Evolutionary conservation across 1,140 invertebrate genomes (phyloP).

Genomic region (Neodiprion fabricii): DNA sequence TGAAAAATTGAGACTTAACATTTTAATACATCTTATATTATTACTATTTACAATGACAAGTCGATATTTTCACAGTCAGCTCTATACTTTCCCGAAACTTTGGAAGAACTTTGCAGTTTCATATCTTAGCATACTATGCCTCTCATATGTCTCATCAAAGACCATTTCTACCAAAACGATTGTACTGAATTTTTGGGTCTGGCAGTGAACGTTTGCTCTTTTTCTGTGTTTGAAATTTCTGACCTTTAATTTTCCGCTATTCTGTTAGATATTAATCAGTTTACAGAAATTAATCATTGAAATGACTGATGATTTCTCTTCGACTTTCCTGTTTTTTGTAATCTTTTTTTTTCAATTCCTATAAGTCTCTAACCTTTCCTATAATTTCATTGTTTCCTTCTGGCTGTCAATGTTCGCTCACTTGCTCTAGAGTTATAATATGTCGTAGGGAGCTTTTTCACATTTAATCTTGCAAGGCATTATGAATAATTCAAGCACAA

Average conservation of each 20-base stretch:
- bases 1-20: background rate
- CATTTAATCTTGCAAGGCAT: background rate
- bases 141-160: too few relatives aligned
- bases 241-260: too few relatives aligned
- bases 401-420: background rate
- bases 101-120: too few relatives aligned
- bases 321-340: background rate
- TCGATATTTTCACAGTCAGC: background rate
- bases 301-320: too few relatives aligned
- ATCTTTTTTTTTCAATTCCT: background rate
- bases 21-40: background rate
- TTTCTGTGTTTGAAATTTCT: too few relatives aligned
- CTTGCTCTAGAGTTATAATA: background rate
- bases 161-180: too few relatives aligned
- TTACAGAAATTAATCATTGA: too few relatives aligned
- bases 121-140: too few relatives aligned
- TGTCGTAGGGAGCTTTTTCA: background rate
- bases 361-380: background rate
- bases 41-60: constrained; percentile 1
- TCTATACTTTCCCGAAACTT: background rate
- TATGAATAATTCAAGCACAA: background rate
- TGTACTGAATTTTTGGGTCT: too few relatives aligned
- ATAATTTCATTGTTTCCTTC: background rate
- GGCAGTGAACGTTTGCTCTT: too few relatives aligned
- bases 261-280: too few relatives aligned